Conservation (phyloP, 2,888 invertebrate species). For the Sisyra terminalis region DNA sequence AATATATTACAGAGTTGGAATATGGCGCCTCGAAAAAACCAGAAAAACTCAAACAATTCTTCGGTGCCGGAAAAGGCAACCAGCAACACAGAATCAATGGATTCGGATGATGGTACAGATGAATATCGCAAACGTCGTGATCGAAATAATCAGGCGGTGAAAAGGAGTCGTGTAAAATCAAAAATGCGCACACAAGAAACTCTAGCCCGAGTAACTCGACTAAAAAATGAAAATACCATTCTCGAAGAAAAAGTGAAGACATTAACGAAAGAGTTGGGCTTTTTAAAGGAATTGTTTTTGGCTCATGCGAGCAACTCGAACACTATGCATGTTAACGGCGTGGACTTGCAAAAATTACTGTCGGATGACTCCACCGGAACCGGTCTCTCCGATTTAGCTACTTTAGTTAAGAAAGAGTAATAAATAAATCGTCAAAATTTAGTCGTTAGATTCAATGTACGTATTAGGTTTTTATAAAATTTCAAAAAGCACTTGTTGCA, state of each 20-base stretch:
- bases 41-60: too few species aligned
- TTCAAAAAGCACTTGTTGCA: too few species aligned
- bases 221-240: conserved; percentile 63
- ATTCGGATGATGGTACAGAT: conserved; percentile 38
- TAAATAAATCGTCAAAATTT: too few species aligned
- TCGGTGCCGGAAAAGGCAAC: conserved; percentile 13
- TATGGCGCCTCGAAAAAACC: too few species aligned
- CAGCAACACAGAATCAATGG: conserved; percentile 32
- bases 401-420: conserved; percentile 1
- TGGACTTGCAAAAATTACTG: conserved; percentile 38
- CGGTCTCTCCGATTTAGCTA: conserved; percentile 4
- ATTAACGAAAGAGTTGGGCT: conserved; percentile 62
- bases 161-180: conserved; percentile 63
- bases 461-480: too few species aligned
- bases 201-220: conserved; percentile 50
- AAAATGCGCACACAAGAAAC: conserved; percentile 65
- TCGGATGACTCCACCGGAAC: conserved; percentile 25
- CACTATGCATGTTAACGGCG: conserved; percentile 28
- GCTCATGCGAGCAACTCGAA: conserved; percentile 55
- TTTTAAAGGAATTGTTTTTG: conserved; percentile 64
- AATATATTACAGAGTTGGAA: too few species aligned
- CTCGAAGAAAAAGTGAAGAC: conserved; percentile 67
- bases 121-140: conserved; percentile 59
- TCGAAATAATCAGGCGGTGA: conserved; percentile 72
- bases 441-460: too few species aligned